Base-by-base conservation (phyloP, 2,797 vertebrate genomes). In the Pteropus rufus region DNA sequence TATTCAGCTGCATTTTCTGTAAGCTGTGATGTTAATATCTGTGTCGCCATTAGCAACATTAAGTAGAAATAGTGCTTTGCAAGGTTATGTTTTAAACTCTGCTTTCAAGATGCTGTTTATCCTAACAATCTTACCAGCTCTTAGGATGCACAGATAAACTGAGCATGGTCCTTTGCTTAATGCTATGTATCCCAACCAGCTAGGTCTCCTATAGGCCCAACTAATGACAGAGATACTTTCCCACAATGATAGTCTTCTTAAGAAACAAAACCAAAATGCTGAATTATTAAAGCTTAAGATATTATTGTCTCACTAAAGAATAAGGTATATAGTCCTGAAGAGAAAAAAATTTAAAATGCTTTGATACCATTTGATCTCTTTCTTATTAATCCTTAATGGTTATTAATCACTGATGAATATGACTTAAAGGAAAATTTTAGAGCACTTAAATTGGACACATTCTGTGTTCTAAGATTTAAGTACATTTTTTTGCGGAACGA, bases 1-100 rank as follows among this genome's bases (percentile, higher is more conserved):
- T 76, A 23, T 91, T 95, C 89, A 86, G 86, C 94, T 92, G 64
- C 36, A 16, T 91, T 95, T 93, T 81, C 81, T 62, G 46, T 34
- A 46, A 76, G 23, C 79, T 86, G 36, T 76, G 31, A 83, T 67
- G 67, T 89, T 95, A 94, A 83, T 49, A 56, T 91, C 46, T 83
- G 64, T 94, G 92, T 96, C 52, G 81, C 49, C 65, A 46, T 94
- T 41, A 49, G 36, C 49, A 56, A 54, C 36, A 18, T 80, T 44
- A 52, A 95, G 44, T 36, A 86, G 75, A 80, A 80, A 90, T 46
- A 41, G 3, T 12, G 34, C 23, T 93, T 64, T 67, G 34, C 46
- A 80, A 92, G 56, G 70, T 65, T 49, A 21, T 36, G 18, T 92
- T 79, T 84, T 65, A 58, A 75, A 52, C 60, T 26, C 73, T 36